Conservation (phyloP, 2,797 vertebrate genomes). For the Amniataba percoides region DNA sequence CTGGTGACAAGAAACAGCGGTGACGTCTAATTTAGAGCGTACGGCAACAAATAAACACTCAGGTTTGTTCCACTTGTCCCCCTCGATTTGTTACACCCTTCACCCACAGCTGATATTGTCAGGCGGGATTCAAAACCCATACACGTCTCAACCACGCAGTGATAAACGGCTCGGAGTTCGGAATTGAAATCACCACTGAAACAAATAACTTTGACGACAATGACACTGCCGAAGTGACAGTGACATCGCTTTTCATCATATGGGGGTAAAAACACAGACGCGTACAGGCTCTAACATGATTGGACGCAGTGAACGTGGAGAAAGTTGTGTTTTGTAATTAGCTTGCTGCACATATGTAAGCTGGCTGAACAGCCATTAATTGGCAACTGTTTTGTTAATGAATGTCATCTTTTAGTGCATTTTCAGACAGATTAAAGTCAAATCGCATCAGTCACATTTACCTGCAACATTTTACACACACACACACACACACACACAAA, state of each 20-base stretch:
- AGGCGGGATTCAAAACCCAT: constrained; percentile 4
- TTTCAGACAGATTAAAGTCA: no score
- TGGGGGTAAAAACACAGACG: background rate
- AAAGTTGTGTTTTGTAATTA: background rate
- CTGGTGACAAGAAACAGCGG: constrained; percentile 58
- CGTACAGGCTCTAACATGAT: background rate
- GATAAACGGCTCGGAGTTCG: background rate
- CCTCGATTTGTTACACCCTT: constrained; percentile 72
- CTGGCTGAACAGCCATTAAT: no score
- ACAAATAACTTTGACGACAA: background rate
- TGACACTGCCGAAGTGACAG: background rate
- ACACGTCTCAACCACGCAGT: background rate
- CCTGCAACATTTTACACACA: no score
- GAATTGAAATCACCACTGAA: background rate
- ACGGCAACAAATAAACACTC: constrained; percentile 70
- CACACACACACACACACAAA: no score
- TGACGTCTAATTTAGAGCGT: constrained; percentile 70
- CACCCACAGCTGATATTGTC: constrained; percentile 28
- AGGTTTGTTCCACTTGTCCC: constrained; percentile 79
- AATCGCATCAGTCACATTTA: no score
- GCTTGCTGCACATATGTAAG: background rate
- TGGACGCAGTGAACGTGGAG: no score
- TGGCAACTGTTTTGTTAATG: background rate
- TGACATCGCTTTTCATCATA: background rate
- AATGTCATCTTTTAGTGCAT: no score